Evolutionary conservation across 2,888 invertebrate species (phyloP).

Genomic region (Xestia ashworthii): DNA sequence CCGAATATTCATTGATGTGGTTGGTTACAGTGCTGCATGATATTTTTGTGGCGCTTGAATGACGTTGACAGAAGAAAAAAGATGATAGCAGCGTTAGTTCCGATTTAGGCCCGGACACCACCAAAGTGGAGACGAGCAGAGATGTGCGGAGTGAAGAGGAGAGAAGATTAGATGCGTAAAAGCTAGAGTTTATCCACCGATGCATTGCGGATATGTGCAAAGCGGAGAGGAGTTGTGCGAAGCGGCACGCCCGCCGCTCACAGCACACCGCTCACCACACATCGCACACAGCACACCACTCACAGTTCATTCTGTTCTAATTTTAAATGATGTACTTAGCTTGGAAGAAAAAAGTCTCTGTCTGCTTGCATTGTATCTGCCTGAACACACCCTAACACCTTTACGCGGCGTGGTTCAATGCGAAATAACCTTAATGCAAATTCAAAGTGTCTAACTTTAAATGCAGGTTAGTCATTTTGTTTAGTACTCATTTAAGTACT

Average conservation of each 20-base stretch:
- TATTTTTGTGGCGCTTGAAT: not conserved
- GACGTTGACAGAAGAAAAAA: not conserved
- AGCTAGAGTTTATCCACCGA: no score
- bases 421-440: constrained; percentile 31
- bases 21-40: not conserved
- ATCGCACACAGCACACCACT: no score
- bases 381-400: constrained; percentile 15
- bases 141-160: no score
- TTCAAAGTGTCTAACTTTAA: constrained; percentile 37
- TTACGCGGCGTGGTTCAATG: constrained; percentile 12
- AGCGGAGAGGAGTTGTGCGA: no score
- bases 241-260: no score
- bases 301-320: not conserved
- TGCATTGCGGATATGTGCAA: no score
- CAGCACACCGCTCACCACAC: no score
- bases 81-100: no score
- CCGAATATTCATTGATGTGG: not conserved
- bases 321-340: not conserved
- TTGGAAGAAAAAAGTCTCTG: not conserved
- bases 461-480: constrained; percentile 33
- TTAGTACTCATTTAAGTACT: constrained; percentile 16
- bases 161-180: no score
- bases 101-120: no score
- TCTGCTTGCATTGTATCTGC: not conserved
- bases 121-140: no score